Evolutionary conservation across 2,888 invertebrate genomes (phyloP), one percentile per base, ranked within the genome.

Genomic region (Mechanitis messenoides): DNA sequence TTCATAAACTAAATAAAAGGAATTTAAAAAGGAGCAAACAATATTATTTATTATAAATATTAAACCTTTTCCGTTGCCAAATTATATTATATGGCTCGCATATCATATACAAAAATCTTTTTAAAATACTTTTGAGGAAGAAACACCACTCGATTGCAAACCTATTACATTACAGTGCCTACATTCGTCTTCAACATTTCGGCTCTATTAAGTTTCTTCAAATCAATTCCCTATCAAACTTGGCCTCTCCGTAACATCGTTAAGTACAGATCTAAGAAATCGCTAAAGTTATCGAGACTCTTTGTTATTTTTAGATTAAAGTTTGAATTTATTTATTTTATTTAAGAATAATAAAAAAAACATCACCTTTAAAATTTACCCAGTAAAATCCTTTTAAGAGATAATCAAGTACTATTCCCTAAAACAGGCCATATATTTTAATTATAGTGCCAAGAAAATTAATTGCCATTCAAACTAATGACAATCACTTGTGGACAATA

Each of bases 151-250:
- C 50, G 31, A 50, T 11, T 5, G 28, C 50, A 50, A 50, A 50
- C 9, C 50, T 50, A 50, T 50, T 50, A 50, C 31, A 50, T 50
- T 50, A 50, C 50, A 31, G 31, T 50, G 31, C 31, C 50, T 50
- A 50, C 50, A 50, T 33, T 35, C 47, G 56, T 47, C n/a, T n/a
- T 33, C 56, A 35, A 57, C 33, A 7, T 55, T 55, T 55, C 55
- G 45, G 28, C 45, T 33, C 53, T 42, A 55, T 42, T 55, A 55
- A 42, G 11, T 42, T 55, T 55, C 55, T 55, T 28, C 28, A 33
- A 55, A 55, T 55, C 45, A 55, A 38, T 55, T 45, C 28, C 45
- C 45, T 42, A 55, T 42, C 45, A 45, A 55, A 55, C 28, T 55
- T 42, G 55, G 45, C 28, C 45, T 55, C 28, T 28, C 20, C 45